Percentiles rank a stretch among this genome's conserved stretches.
These are phyloP conservation scores for Chironomus striatipennis DNA, from an alignment of 1,140 invertebrate species.

Conservation along the genomic window DNA sequence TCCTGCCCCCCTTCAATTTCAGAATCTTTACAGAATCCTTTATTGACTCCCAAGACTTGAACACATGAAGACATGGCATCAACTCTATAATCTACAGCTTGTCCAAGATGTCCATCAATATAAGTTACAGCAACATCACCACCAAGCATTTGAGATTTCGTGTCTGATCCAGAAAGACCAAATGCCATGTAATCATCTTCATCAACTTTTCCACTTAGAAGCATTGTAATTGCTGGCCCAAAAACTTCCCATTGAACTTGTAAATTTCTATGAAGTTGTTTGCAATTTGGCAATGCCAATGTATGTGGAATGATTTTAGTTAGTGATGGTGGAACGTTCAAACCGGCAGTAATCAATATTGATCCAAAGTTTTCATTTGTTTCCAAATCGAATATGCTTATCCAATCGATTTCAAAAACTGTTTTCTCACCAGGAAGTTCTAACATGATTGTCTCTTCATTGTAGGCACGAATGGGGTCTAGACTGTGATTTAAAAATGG, in stretches of 20 bases:
- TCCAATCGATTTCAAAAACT: conserved; percentile 77
- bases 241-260: conserved; percentile 86
- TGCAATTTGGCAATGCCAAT: conserved; percentile 67
- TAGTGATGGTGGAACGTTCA: conserved; percentile 79
- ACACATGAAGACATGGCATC: conserved; percentile 76
- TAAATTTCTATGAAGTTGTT: conserved; percentile 72
- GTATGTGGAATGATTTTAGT: conserved; percentile 49
- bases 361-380: conserved; percentile 65
- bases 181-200: conserved; percentile 80
- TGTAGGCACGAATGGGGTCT: conserved; percentile 60
- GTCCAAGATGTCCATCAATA: conserved; percentile 60
- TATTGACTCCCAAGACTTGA: conserved; percentile 72
- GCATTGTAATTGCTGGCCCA: conserved; percentile 78
- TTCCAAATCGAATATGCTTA: conserved; percentile 68
- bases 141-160: conserved; percentile 70
- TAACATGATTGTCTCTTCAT: conserved; percentile 63
- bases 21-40: conserved; percentile 76
- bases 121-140: conserved; percentile 73
- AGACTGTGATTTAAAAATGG: conserved; percentile 45
- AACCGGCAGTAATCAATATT: conserved; percentile 65
- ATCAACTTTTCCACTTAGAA: conserved; percentile 68
- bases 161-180: conserved; percentile 67
- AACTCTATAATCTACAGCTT: conserved; percentile 76
- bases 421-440: conserved; percentile 74
- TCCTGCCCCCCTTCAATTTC: conserved; percentile 61